Evolutionary conservation across 1,140 invertebrate species (phyloP), one percentile per base, ranked within the genome.

Genomic region (Zaprionus africanus): DNA sequence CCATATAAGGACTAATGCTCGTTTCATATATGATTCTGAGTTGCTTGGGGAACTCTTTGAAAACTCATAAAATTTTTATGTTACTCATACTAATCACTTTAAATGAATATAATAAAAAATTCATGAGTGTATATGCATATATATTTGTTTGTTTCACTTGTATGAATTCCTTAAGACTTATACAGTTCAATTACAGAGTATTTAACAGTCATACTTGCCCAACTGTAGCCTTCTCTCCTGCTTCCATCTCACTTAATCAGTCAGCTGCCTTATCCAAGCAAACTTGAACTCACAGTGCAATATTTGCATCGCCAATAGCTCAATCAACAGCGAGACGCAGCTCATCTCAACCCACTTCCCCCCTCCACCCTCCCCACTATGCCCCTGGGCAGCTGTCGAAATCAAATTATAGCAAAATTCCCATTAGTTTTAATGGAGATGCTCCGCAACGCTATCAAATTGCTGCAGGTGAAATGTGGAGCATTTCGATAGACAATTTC

Each of bases 391-490:
- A 75, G 51, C 60, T 70, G 72, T 63, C 59, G 65, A 73, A 90
- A 91, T 91, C 86, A 90, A 90, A 91, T 90, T 87, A 90, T 91
- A 68, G 82, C 78, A 83, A 85, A 87, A 74, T 90, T 91, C 75
- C 87, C 82, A 90, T 90, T 91, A 90, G 87, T 91, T 90, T 83
- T 91, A 90, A 90, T 90, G 81, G 85, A 85, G 82, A 70, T 65
- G 74, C 66, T 53, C 51, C 49, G 19, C 9, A 38, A 79, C 56
- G 78, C 72, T 68, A 78, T 88, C 84, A 87, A 87, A 87, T 38
- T 63, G 85, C 85, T 90, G 69, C 82, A 90, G 85, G 85, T 90
- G 73, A 90, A 82, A 85, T 82, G 79, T 61, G 84, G 34, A 70
- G 78, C 79, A 76, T 74, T 88, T 85, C 81, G 85, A 90, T 90